Base-by-base conservation (phyloP, 2,888 invertebrate genomes). In the Calameuta idolon region DNA sequence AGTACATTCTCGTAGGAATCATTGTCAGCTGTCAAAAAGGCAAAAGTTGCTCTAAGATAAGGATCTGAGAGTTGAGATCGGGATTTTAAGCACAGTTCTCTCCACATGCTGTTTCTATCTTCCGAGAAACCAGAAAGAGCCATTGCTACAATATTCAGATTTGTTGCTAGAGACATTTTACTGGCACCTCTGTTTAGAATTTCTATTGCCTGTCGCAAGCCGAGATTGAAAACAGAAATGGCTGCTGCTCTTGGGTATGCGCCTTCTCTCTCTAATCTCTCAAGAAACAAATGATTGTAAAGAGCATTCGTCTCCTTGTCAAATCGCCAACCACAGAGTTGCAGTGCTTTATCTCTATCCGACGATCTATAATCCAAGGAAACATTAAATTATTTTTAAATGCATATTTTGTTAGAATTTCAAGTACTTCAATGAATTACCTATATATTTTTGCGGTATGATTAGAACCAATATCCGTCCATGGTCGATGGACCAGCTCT, bases 321-420 rank as follows among this genome's bases (percentile, higher is more conserved):
- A 91, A 95, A 95, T 81, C 95, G 94, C 98, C 98, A 98, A 33
- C 97, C 97, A 92, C 98, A 98, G 81, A 98, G 92, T 89, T 95
- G 95, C 81, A 98, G 92, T 1, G 97, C 97, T 89, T 95, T 94
- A 83, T 95, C 95, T 81, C 98, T 94, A 89, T 96, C 96, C 75
- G 94, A 94, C 4, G 91, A 91, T 82, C 89, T 91, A 75, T 5
- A 78, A 75, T 31, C 37, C 40, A 37, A 71, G 74, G 69, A 82
- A 81, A 81, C 79, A 74, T 73, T 69, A 34, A 69, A 73, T 71
- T 73, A 69, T 55, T 73, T 37, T 34, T 71, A 77, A 69, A 37
- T 37, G 30, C 35, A 34, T 77, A 15, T 37, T 69, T 69, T 30
- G 23, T 34, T 12, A 55, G n/a, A 77, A 31, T 75, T 55, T 35